Conservation (phyloP, 2,888 invertebrate genomes). For the Panopea generosa region DNA sequence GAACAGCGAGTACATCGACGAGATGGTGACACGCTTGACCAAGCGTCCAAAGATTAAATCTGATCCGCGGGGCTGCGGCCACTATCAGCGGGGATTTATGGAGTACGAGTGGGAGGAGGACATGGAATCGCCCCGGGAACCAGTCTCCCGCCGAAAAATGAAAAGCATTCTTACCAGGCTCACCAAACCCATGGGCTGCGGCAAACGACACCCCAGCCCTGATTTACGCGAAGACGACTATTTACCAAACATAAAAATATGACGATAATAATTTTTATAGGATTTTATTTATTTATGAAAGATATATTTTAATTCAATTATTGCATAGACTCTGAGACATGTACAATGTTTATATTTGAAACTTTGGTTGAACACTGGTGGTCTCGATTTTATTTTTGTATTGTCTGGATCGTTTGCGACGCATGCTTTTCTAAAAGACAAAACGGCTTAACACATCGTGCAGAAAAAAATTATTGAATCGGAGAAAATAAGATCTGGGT, state of each 20-base stretch:
- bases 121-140: conserved; percentile 29
- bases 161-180: conserved; percentile 48
- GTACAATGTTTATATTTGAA: too few relatives aligned
- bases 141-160: conserved; percentile 42
- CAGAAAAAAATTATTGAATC: too few relatives aligned
- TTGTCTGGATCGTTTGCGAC: too few relatives aligned
- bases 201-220: conserved; percentile 53
- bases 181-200: conserved; percentile 31
- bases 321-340: too few relatives aligned
- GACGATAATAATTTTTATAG: background rate
- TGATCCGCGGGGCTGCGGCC: conserved; percentile 47
- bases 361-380: too few relatives aligned
- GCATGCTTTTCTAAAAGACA: too few relatives aligned
- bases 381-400: too few relatives aligned
- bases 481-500: too few relatives aligned
- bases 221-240: conserved; percentile 56
- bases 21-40: conserved; percentile 43
- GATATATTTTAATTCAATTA: background rate
- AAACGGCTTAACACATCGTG: too few relatives aligned
- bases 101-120: conserved; percentile 49
- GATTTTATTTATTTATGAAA: background rate
- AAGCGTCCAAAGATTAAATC: conserved; percentile 45
- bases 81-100: conserved; percentile 50
- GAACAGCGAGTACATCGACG: conserved; percentile 42
- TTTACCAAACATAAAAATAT: conserved; percentile 41